Evolutionary conservation across 2,888 invertebrate genomes (phyloP), one percentile per base, ranked within the genome.

Genomic region (Elegia similella): DNA sequence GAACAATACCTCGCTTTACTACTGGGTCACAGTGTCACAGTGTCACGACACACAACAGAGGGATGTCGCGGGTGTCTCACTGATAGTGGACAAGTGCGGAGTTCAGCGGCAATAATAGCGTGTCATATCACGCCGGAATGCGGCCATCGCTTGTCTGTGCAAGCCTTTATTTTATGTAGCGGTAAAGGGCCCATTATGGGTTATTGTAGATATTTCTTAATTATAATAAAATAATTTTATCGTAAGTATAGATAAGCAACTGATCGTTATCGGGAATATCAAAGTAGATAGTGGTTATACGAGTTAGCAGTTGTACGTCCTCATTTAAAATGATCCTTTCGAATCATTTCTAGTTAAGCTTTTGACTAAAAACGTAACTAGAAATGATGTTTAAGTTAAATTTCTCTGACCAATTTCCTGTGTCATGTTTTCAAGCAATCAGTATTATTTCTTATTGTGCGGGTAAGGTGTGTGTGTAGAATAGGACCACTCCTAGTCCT

Each of bases 1-100:
- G 78, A 74, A 86, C 84, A 85, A 84, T 79, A 76, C 75, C 63
- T 63, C 66, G 67, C 59, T 55, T 48, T 58, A 60, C 75, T 87
- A 84, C 73, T 87, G 74, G 88, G 88, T 83, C 83, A 86, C 62
- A 78, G 76, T 80, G 84, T 78, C 78, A 72, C 64, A 23, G 23
- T 23, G 63, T 62, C 62, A 66, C 62, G 57, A 58, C 57, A 63
- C 62, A 66, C 62, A 58, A 59, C 57, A 63, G 60, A 59, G 57
- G 55, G 58, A 59, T 62, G 58, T 63, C 56, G 60, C 38, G 60
- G 50, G 66, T 67, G 69, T 68, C 67, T 72, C 79, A 73, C 78
- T 70, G 82, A 82, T 82, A 80, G 72, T 70, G 64, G 58, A 47
- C 65, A 50, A 50, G 72, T 70, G 72, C 72, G 68, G 70, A 75